Evolutionary conservation across 2,797 vertebrate species (phyloP), one percentile per base, ranked within the genome.

Genomic region (Ciconia nigra): DNA sequence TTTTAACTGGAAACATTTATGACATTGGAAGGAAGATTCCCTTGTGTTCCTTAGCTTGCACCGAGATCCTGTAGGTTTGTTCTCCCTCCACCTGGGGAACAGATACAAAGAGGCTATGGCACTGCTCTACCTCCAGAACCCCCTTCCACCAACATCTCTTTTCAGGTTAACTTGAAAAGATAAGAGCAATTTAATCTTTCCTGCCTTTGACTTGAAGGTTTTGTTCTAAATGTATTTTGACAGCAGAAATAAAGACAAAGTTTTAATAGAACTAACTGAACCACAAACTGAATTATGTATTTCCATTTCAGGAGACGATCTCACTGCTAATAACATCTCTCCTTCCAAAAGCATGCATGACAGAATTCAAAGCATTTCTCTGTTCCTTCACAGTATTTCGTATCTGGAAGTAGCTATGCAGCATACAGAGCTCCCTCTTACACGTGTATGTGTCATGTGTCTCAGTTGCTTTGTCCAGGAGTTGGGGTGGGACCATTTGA

Each of bases 221-320:
- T 94, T 86, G 20, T 87, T 89, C 93, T 57, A 93, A 95, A 97
- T 89, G 69, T 88, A 93, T 93, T 96, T 88, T 95, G 95, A 96
- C 97, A 96, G 93, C 59, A 93, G 79, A 95, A 96, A 95, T 92
- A 93, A 96, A 96, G 94, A 91, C 66, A 8, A 88, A 95, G 65
- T 96, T 97, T 97, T 96, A 95, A 93, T 76, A 95, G 94, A 92
- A 94, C 89, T 93, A 97, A 96, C 89, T 52, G 92, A 96, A 94
- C 87, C 93, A 93, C 93, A 96, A 96, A 97, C 92, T 95, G 94
- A 96, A 97, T 96, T 92, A 97, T 91, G 87, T 92, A 94, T 94
- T 97, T 93, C 92, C 93, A 96, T 95, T 97, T 92, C 89, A 94
- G 84, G 84, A 97, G 82, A 92, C 89, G 87, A 89, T 81, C 79